phyloP scores from a whole-genome alignment of 2,113 vertebrate species.

The Nothoprocta perdicaria region DNA sequence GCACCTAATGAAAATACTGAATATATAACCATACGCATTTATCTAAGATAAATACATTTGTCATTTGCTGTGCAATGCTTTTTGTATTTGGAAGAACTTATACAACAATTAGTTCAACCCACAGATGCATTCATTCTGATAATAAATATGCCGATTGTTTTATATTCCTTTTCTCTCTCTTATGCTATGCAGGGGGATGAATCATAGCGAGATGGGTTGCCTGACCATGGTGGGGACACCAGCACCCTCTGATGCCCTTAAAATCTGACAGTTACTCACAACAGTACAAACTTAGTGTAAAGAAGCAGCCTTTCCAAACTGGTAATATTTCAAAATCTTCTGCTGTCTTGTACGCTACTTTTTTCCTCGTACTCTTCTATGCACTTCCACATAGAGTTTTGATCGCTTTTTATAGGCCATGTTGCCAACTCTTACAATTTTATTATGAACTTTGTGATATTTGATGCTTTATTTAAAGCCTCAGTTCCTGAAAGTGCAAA shows the following conservation, averaged over 20 bases:
- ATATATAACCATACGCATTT: neutral
- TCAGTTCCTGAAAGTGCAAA: neutral
- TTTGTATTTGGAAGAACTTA: neutral
- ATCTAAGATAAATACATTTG: neutral
- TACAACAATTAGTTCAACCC: neutral
- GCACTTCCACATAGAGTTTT: neutral
- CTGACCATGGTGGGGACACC: neutral
- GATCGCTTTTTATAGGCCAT: neutral
- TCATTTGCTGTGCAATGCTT: neutral
- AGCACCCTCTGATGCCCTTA: neutral
- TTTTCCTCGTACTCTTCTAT: neutral
- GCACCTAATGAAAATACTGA: neutral
- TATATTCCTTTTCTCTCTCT: neutral
- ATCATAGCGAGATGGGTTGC: neutral
- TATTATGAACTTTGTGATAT: neutral
- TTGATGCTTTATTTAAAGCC: conserved; percentile 60
- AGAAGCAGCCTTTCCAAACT: neutral
- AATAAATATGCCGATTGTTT: neutral
- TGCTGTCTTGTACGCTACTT: neutral
- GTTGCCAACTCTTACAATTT: conserved; percentile 2
- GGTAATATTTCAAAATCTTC: neutral
- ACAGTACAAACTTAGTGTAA: neutral
- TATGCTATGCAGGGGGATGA: neutral
- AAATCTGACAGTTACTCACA: neutral
- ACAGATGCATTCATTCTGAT: neutral